Conservation (phyloP, 2,888 invertebrate genomes). For the Tenthredo livida region DNA sequence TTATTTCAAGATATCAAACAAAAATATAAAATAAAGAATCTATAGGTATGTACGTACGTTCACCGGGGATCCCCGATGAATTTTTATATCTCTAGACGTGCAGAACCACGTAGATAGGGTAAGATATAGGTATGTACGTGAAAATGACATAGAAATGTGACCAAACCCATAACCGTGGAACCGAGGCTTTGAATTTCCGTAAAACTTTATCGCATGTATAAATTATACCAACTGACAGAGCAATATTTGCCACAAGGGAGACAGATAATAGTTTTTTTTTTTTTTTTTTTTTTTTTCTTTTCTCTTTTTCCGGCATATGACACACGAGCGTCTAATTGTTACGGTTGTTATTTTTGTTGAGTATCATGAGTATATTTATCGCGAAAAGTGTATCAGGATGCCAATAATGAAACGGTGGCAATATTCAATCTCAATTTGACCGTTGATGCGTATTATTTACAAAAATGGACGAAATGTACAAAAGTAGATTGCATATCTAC, state of each 20-base stretch:
- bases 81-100: not conserved
- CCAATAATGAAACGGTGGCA: not conserved
- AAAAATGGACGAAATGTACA: not conserved
- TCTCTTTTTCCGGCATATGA: not conserved
- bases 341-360: slow-evolving; percentile 9
- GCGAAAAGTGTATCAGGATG: not conserved
- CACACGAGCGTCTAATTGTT: slow-evolving; percentile 44
- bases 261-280: not conserved
- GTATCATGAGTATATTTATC: slow-evolving; percentile 26
- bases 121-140: not conserved
- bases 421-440: not conserved
- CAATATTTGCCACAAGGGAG: slow-evolving; percentile 37
- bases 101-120: not conserved
- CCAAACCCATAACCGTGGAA: not conserved
- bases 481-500: not conserved
- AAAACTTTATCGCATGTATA: not conserved
- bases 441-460: not conserved
- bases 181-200: not conserved
- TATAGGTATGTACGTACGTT: not conserved
- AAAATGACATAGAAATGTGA: not conserved
- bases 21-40: not conserved
- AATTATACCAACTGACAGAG: not conserved
- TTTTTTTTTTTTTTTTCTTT: too few relatives aligned
- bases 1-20: not conserved
- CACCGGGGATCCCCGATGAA: not conserved